Conservation (phyloP, 2,797 vertebrate genomes). For the Luscinia luscinia region DNA sequence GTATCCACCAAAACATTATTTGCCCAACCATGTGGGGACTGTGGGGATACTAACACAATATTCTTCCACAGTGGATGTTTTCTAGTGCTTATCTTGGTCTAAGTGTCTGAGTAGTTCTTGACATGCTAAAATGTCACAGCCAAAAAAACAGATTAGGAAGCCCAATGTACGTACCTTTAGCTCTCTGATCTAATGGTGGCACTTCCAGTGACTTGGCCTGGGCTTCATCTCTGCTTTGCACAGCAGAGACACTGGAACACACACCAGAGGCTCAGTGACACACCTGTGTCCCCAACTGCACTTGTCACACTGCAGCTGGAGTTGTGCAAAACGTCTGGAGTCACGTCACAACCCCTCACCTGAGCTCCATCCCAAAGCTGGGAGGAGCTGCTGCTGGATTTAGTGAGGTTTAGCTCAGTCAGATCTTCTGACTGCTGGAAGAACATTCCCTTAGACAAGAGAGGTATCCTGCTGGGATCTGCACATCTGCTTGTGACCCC, state of each 20-base stretch:
- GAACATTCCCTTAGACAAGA: not conserved
- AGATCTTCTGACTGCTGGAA: not conserved
- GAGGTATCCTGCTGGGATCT: not conserved
- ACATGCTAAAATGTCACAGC: not conserved
- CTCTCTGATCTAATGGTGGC: not conserved
- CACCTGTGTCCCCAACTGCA: not conserved
- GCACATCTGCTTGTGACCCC: not conserved
- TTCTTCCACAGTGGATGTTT: not conserved
- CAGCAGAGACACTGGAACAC: not conserved
- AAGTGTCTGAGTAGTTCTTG: constrained; percentile 7
- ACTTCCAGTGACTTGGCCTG: not conserved
- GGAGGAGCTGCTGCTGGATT: not conserved
- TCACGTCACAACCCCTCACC: not conserved
- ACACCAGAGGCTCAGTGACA: not conserved
- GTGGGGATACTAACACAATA: not conserved
- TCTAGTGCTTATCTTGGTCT: not conserved
- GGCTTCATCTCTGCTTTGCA: not conserved
- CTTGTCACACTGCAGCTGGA: not conserved
- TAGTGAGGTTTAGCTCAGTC: not conserved
- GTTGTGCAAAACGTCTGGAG: not conserved
- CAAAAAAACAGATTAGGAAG: not conserved
- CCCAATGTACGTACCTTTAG: not conserved
- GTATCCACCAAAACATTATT: not conserved
- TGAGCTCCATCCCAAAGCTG: not conserved
- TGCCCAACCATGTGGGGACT: not conserved